phyloP scores from a whole-genome alignment of 1,140 invertebrate genomes.

The Phortica variegata region DNA sequence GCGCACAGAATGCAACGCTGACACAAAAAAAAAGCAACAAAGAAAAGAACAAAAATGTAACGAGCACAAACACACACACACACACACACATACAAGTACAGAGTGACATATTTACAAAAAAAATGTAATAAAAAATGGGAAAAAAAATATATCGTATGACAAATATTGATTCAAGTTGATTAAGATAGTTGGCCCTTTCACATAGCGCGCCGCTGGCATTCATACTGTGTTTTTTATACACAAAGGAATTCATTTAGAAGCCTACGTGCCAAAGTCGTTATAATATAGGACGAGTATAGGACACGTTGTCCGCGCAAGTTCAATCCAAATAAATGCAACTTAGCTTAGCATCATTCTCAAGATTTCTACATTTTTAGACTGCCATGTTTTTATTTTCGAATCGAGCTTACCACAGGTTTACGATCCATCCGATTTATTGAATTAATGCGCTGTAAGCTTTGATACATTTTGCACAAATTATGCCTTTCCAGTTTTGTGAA shows the following conservation, averaged over 20 bases:
- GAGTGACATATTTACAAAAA: slow-evolving; percentile 25
- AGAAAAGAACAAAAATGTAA: neutral
- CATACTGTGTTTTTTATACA: slow-evolving; percentile 7
- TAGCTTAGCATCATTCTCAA: too few species aligned
- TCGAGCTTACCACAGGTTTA: slow-evolving; percentile 33
- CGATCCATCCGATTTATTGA: slow-evolving; percentile 25
- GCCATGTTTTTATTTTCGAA: too few species aligned
- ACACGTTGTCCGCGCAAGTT: too few species aligned
- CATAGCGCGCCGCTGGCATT: slow-evolving; percentile 2
- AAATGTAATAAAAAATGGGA: slow-evolving; percentile 1
- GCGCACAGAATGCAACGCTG: too few species aligned
- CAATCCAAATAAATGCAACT: too few species aligned
- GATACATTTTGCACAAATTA: too few species aligned
- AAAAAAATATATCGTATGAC: slow-evolving; percentile 5
- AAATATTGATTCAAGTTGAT: neutral
- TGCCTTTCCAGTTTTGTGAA: too few species aligned
- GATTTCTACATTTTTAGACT: too few species aligned
- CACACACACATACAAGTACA: neutral
- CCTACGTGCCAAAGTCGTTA: too few species aligned
- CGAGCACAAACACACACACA: neutral
- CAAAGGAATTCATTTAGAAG: neutral
- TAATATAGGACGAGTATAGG: too few species aligned
- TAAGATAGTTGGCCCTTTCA: neutral
- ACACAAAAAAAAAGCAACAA: too few species aligned
- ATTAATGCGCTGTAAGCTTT: slow-evolving; percentile 25